Evolutionary conservation across 2,797 vertebrate species (phyloP).

Genomic region (Tokudaia muenninki): DNA sequence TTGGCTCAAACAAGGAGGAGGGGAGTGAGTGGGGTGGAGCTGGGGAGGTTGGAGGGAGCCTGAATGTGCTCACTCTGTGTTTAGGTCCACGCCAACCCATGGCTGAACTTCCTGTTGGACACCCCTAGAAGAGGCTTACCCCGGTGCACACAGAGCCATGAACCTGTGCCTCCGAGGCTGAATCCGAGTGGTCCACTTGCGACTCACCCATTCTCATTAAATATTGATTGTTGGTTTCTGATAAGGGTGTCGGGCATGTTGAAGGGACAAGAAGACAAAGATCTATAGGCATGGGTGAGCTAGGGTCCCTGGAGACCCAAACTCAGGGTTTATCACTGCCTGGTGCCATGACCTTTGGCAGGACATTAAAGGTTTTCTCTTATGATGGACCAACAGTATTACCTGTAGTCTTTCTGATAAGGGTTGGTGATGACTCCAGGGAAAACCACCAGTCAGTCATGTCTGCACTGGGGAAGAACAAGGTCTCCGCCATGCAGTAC

Average conservation of each 20-base stretch:
- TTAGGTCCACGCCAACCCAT: not conserved
- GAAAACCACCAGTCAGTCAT: not conserved
- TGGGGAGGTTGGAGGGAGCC: not conserved
- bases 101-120: not conserved
- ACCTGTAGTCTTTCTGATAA: not conserved
- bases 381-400: not conserved
- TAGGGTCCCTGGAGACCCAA: not conserved
- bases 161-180: not conserved
- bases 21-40: not conserved
- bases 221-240: not conserved
- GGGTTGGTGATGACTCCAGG: not conserved
- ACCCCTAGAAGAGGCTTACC: not conserved
- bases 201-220: constrained; percentile 52
- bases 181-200: not conserved
- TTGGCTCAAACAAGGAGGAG: not conserved
- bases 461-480: not conserved
- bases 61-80: not conserved
- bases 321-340: not conserved
- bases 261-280: not conserved
- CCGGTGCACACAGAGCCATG: not conserved
- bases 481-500: not conserved
- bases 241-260: not conserved
- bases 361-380: not conserved
- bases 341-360: not conserved
- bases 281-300: not conserved